These are phyloP conservation scores for Hemiscyllium ocellatum DNA, from an alignment of 2,113 vertebrate species.

Conservation along the genomic window DNA sequence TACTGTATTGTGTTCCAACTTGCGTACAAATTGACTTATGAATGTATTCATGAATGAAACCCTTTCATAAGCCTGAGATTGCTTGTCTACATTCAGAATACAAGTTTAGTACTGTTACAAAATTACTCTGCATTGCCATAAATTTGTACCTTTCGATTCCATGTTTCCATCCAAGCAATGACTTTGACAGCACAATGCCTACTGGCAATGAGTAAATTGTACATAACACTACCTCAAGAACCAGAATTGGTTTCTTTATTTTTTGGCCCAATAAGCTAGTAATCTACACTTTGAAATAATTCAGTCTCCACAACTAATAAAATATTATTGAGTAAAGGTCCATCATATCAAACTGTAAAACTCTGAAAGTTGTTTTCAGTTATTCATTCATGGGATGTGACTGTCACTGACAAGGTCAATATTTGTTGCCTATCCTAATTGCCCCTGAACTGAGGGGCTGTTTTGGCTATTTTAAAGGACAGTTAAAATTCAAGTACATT, in stretches of 20 bases:
- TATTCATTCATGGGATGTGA: too few species aligned
- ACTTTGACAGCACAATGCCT: background rate
- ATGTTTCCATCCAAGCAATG: background rate
- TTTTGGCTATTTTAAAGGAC: too few species aligned
- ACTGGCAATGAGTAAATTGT: background rate
- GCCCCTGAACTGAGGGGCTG: too few species aligned
- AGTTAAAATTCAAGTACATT: too few species aligned
- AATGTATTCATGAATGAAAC: too few species aligned
- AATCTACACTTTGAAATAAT: background rate
- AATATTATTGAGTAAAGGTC: background rate
- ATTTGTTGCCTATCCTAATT: too few species aligned
- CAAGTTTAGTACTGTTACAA: background rate
- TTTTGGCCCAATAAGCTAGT: background rate
- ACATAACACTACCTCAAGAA: background rate
- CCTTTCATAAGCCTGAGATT: too few species aligned
- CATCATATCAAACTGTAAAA: background rate
- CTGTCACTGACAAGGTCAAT: too few species aligned
- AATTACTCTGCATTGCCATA: background rate
- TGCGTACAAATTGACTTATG: too few species aligned
- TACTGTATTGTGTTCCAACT: too few species aligned
- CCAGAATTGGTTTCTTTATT: background rate
- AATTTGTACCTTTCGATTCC: background rate
- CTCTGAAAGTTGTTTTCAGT: too few species aligned
- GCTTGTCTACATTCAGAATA: background rate
- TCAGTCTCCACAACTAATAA: background rate